Evolutionary conservation across 2,113 vertebrate species (phyloP).

Genomic region (Rhodinocichla rosea): DNA sequence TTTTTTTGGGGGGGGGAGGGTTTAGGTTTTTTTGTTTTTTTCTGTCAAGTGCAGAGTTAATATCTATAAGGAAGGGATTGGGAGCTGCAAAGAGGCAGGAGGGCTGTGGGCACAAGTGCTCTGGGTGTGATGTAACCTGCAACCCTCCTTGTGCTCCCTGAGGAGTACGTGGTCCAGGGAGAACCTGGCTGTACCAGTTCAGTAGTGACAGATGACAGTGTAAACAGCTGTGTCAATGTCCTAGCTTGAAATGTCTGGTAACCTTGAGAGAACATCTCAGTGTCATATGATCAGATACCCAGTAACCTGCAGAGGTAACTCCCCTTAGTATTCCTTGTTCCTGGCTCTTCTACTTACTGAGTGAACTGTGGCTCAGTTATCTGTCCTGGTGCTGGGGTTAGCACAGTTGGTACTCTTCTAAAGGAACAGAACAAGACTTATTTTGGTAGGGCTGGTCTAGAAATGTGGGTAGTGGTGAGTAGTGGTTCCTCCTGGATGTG

Average conservation of each 20-base stretch:
- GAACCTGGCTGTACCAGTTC: not conserved
- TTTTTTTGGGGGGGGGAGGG: too few relatives aligned
- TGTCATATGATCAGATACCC: slow-evolving; percentile 25
- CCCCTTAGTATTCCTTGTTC: not conserved
- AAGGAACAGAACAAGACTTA: not conserved
- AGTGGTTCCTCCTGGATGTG: not conserved
- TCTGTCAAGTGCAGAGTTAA: not conserved
- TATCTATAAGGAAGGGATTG: not conserved
- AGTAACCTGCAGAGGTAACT: slow-evolving; percentile 42
- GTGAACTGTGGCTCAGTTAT: not conserved
- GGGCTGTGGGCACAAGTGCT: not conserved
- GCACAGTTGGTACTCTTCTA: not conserved
- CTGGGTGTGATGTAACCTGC: not conserved
- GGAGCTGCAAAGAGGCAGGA: not conserved
- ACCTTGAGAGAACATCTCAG: slow-evolving; percentile 25
- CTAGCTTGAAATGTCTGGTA: slow-evolving; percentile 25
- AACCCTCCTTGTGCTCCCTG: not conserved
- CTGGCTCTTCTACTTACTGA: not conserved
- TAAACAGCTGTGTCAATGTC: slow-evolving; percentile 14
- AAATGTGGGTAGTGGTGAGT: not conserved
- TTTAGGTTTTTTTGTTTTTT: too few relatives aligned
- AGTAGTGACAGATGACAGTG: not conserved
- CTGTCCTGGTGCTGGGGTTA: not conserved
- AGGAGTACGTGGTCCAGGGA: not conserved
- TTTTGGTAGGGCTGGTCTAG: not conserved